These are phyloP conservation scores for Mustela lutreola DNA, from an alignment of 2,113 vertebrate genomes.

Conservation along the genomic window DNA sequence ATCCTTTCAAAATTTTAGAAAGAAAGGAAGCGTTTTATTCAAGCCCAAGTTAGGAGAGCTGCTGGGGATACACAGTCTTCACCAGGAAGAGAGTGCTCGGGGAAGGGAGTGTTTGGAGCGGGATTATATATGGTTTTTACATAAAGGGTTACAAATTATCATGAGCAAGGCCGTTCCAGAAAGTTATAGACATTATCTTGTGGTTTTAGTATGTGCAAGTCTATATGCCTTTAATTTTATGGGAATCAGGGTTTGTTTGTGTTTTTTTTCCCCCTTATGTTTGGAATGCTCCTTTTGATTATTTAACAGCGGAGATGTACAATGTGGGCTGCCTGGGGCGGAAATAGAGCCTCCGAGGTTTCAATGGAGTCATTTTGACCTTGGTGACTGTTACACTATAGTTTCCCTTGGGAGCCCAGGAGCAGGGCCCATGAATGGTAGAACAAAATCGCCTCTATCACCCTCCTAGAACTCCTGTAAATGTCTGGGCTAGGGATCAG, in stretches of 20 bases:
- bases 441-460: background rate
- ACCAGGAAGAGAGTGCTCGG: background rate
- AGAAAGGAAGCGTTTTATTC: background rate
- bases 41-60: background rate
- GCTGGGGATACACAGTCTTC: background rate
- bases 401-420: background rate
- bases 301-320: background rate
- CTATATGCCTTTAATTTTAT: background rate
- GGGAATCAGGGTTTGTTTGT: background rate
- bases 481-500: background rate
- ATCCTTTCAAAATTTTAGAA: background rate
- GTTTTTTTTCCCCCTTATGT: background rate
- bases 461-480: fast-evolving
- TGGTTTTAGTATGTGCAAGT: background rate
- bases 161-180: background rate
- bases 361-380: background rate
- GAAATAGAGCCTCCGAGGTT: background rate
- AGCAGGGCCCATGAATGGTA: background rate
- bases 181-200: background rate
- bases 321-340: background rate
- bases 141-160: background rate
- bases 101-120: background rate
- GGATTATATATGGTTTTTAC: background rate
- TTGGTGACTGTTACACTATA: background rate
- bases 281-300: background rate